These are phyloP conservation scores for Diaphora mendica DNA, from an alignment of 2,888 invertebrate genomes.

Conservation along the genomic window DNA sequence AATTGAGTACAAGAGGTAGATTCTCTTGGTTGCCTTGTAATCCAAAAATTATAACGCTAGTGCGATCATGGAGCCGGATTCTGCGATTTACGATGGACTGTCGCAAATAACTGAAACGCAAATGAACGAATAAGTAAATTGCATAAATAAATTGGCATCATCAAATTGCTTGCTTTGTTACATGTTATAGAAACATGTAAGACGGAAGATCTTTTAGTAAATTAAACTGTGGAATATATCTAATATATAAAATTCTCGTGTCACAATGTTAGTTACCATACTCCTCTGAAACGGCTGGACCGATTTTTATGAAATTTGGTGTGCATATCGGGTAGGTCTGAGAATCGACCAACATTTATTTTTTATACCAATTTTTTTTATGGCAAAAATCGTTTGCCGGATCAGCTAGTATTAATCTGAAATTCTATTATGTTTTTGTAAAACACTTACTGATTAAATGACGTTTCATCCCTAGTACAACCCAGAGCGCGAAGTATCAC, in stretches of 20 bases:
- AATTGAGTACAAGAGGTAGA: slow-evolving; percentile 81
- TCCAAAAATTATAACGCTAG: slow-evolving; percentile 80
- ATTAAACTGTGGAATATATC: neutral
- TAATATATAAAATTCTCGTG: too few relatives aligned
- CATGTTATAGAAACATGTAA: neutral
- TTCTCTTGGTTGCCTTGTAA: slow-evolving; percentile 86
- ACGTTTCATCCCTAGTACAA: slow-evolving; percentile 67
- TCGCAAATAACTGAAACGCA: slow-evolving; percentile 79
- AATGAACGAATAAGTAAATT: neutral
- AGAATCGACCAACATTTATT: too few relatives aligned
- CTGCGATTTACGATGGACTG: slow-evolving; percentile 75
- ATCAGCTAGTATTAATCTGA: too few relatives aligned
- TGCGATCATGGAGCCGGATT: slow-evolving; percentile 81
- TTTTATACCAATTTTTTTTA: too few relatives aligned
- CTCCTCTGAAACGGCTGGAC: too few relatives aligned
- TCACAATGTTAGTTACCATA: too few relatives aligned
- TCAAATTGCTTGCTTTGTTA: neutral
- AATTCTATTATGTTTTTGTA: neutral
- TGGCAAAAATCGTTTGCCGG: too few relatives aligned
- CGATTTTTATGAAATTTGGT: too few relatives aligned
- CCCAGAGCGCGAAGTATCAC: slow-evolving; percentile 84
- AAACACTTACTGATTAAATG: slow-evolving; percentile 64
- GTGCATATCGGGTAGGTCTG: too few relatives aligned
- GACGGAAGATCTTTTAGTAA: neutral
- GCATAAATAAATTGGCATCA: neutral